These are phyloP conservation scores for Acleris holmiana DNA, from an alignment of 2,888 invertebrate species.

Conservation along the genomic window DNA sequence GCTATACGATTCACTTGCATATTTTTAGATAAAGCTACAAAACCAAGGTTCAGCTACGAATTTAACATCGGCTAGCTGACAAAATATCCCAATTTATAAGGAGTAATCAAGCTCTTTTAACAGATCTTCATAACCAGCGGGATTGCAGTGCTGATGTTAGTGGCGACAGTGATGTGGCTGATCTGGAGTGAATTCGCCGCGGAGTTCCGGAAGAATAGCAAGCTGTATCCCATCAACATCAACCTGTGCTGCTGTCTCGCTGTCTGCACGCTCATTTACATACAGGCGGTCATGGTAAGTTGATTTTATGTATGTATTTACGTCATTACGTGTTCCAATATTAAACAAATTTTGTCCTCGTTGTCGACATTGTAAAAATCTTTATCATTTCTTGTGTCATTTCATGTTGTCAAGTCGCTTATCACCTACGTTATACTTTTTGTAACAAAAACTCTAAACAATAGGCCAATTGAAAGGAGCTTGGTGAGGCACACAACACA, in stretches of 20 bases:
- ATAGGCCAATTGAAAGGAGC: too few relatives aligned
- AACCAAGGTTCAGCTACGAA: neutral
- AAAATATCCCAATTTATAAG: too few relatives aligned
- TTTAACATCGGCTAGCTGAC: too few relatives aligned
- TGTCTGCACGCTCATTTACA: conserved; percentile 86
- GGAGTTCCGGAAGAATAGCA: conserved; percentile 74
- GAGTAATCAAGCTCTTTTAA: conserved; percentile 12
- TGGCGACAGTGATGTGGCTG: conserved; percentile 66
- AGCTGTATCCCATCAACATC: conserved; percentile 83
- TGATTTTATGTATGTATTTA: neutral
- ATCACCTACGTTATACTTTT: too few relatives aligned
- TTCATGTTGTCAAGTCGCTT: too few relatives aligned
- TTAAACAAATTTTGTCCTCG: too few relatives aligned
- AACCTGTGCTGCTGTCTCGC: conserved; percentile 86
- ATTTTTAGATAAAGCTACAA: too few relatives aligned
- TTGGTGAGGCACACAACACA: too few relatives aligned
- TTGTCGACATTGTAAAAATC: too few relatives aligned
- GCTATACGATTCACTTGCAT: neutral
- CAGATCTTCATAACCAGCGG: conserved; percentile 75
- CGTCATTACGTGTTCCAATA: too few relatives aligned
- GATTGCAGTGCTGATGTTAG: conserved; percentile 60
- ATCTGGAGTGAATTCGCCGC: conserved; percentile 71
- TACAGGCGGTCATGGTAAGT: conserved; percentile 87
- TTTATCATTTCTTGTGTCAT: too few relatives aligned
- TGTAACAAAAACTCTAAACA: too few relatives aligned